Evolutionary conservation across 2,797 vertebrate genomes (phyloP), one percentile per base, ranked within the genome.

Genomic region (Pseudotriccus pelzelni): DNA sequence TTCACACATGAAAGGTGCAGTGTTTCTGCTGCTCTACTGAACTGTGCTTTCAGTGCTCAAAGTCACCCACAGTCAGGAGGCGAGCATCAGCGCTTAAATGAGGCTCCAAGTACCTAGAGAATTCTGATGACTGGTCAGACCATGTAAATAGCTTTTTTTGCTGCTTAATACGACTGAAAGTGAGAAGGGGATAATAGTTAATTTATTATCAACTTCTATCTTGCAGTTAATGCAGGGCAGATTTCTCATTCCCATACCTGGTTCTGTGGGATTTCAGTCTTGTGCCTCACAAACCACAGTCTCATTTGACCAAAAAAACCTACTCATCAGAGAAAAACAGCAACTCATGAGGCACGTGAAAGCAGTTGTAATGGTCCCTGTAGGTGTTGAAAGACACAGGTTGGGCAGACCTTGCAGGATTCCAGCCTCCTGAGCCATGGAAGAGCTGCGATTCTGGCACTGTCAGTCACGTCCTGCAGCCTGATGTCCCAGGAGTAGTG

Each of bases 1-100:
- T 89, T 94, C 84, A 70, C 93, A 92, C 85, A 85, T 68, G 89
- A 94, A 96, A 95, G 76, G 69, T 87, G 36, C 18, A 6, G 34
- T 41, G 67, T 69, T 88, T 81, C 78, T 82, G 68, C 81, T 89
- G 83, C 66, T 87, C 68, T 55, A 55, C 36, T 15, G 89, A 91
- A 49, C 49, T 46, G 41, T 52, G 39, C 72, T 92, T 64, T 66
- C 78, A 58, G 49, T 6, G 62, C 69, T 82, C 59, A 23, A 68
- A 88, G 75, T 62, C 89, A 80, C 58, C 53, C 6, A 15, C 43
- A 34, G 56, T 52, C 78, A 63, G 81, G 43, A 85, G 66, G 85
- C n/a, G 47, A 86, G 49, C 92, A 83, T 49, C 14, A 43, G 19
- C 87, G 93, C 84, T 77, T 75, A 69, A 70, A 8, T 64, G n/a